Evolutionary conservation across 2,113 vertebrate genomes (phyloP).

Genomic region (Pseudolaguvia tuberculata): DNA sequence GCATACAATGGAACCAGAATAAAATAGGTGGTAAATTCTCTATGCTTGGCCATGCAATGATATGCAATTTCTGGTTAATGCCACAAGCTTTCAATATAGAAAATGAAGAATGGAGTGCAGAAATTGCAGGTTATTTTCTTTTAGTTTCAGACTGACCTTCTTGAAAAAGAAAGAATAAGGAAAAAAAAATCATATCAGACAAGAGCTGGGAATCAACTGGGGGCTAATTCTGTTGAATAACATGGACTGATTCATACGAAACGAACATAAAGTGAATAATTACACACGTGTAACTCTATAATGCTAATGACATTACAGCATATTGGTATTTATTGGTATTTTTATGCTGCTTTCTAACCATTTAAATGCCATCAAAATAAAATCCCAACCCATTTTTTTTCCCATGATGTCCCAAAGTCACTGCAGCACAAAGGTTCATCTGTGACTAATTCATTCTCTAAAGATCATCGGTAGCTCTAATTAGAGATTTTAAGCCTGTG

Average conservation of each 20-base stretch:
- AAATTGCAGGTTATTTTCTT: conserved; percentile 10
- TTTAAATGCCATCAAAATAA: background rate
- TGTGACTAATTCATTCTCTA: conserved; percentile 2
- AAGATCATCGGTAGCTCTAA: conserved; percentile 8
- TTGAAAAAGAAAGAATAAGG: conserved; percentile 26
- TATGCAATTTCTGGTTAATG: conserved; percentile 21
- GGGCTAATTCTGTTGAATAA: conserved; percentile 6
- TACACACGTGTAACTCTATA: background rate
- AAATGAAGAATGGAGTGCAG: background rate
- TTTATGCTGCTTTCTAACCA: background rate
- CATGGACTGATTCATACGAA: background rate
- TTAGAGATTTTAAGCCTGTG: background rate
- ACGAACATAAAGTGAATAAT: background rate
- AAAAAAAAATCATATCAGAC: background rate
- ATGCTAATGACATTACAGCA: background rate
- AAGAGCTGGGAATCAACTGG: background rate
- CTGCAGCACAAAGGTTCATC: background rate
- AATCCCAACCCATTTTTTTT: background rate
- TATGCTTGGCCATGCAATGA: conserved; percentile 24
- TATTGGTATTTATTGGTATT: background rate
- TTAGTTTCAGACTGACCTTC: conserved; percentile 17
- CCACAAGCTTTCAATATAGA: background rate
- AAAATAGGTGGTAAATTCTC: conserved; percentile 31
- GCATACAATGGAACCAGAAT: conserved; percentile 21
- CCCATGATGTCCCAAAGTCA: background rate